Percentiles rank a stretch among this genome's conserved stretches.
Evolutionary conservation across 2,113 vertebrate genomes (phyloP).

Genomic region (Calidris pugnax): DNA sequence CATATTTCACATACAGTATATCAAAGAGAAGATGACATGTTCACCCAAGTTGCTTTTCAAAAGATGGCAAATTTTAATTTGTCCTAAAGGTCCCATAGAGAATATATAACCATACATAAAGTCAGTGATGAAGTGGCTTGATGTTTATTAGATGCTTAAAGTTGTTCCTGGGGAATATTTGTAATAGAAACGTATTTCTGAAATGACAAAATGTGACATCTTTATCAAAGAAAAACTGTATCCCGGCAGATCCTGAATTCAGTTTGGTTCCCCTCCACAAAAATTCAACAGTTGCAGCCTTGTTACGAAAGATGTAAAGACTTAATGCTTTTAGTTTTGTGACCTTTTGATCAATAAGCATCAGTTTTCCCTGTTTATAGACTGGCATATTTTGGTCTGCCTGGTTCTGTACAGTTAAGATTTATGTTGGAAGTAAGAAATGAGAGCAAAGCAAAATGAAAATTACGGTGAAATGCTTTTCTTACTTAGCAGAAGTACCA

Average conservation of each 20-base stretch:
- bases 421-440: conserved; percentile 10
- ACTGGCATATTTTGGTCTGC: background rate
- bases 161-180: conserved; percentile 38
- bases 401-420: background rate
- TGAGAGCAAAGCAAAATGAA: conserved; percentile 13
- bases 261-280: background rate
- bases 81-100: background rate
- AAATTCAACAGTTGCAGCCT: background rate
- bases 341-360: background rate
- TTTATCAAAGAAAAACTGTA: conserved; percentile 21
- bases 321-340: conserved; percentile 1
- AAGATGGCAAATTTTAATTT: conserved; percentile 37
- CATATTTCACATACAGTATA: background rate
- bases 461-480: background rate
- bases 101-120: conserved; percentile 34
- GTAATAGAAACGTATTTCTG: conserved; percentile 47
- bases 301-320: background rate
- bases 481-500: background rate
- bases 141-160: conserved; percentile 36
- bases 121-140: conserved; percentile 15
- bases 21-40: background rate
- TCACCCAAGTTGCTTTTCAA: conserved; percentile 10
- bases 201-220: conserved; percentile 22
- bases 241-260: background rate
- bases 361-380: background rate